Conservation (phyloP, 2,888 invertebrate genomes). For the Platypus cylindrus region DNA sequence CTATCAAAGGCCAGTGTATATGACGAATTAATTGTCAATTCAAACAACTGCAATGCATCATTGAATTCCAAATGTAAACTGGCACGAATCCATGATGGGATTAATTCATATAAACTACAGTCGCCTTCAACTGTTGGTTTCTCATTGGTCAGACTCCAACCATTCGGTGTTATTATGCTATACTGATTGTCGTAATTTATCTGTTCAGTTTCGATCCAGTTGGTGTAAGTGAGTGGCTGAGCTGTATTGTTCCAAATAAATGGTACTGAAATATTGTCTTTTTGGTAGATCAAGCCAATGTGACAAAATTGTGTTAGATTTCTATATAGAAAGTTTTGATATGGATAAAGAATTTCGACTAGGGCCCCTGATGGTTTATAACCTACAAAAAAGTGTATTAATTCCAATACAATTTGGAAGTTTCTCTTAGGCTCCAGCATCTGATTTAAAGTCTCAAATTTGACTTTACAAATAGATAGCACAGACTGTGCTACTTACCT, state of each 20-base stretch:
- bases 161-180: conserved; percentile 15
- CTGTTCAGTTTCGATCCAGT: conserved; percentile 14
- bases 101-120: conserved; percentile 15
- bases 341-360: conserved; percentile 20
- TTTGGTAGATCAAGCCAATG: conserved; percentile 19
- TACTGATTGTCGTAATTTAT: conserved; percentile 12
- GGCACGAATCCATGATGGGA: conserved; percentile 1
- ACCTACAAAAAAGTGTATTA: no score
- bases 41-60: no score
- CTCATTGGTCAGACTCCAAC: conserved; percentile 15
- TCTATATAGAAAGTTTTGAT: conserved; percentile 21
- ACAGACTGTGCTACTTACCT: conserved; percentile 9
- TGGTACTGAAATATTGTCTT: conserved; percentile 1
- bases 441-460: no score
- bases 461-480: no score
- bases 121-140: conserved; percentile 7
- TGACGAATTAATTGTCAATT: no score
- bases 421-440: background rate
- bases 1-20: no score
- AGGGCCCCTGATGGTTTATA: conserved; percentile 1
- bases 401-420: no score
- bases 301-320: conserved; percentile 17
- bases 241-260: conserved; percentile 17
- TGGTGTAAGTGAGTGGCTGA: conserved; percentile 15
- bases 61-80: conserved; percentile 1